Evolutionary conservation across 2,888 invertebrate species (phyloP).

Genomic region (Clunio marinus): DNA sequence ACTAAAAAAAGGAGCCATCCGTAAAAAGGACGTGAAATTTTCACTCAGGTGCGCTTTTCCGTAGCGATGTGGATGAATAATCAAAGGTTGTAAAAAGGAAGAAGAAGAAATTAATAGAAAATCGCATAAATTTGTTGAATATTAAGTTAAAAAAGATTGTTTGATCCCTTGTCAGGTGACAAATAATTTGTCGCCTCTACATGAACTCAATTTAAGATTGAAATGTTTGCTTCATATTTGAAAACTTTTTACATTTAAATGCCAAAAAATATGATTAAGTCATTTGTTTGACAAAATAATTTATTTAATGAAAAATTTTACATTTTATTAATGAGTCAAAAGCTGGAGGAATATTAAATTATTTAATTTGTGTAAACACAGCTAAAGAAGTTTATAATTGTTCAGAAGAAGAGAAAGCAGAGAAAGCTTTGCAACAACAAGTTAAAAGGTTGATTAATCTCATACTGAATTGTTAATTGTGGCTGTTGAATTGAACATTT

Average conservation of each 20-base stretch:
- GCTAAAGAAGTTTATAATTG: background rate
- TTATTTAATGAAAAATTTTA: slow-evolving; percentile 12
- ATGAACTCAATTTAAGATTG: no score
- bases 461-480: no score
- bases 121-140: no score
- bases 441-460: no score
- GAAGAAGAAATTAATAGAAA: background rate
- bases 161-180: no score
- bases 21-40: background rate
- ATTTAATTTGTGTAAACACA: slow-evolving; percentile 10
- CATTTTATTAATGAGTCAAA: background rate
- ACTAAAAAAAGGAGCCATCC: background rate
- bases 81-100: background rate
- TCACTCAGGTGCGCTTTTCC: slow-evolving; percentile 1
- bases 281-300: no score
- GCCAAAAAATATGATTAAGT: no score
- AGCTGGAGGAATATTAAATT: background rate
- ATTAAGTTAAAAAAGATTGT: no score
- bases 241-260: no score
- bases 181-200: no score
- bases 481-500: no score
- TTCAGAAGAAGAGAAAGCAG: background rate
- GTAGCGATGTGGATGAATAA: background rate
- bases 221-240: no score
- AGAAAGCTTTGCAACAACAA: background rate